phyloP scores from a whole-genome alignment of 2,797 vertebrate species.

The Gephyroberyx darwinii region DNA sequence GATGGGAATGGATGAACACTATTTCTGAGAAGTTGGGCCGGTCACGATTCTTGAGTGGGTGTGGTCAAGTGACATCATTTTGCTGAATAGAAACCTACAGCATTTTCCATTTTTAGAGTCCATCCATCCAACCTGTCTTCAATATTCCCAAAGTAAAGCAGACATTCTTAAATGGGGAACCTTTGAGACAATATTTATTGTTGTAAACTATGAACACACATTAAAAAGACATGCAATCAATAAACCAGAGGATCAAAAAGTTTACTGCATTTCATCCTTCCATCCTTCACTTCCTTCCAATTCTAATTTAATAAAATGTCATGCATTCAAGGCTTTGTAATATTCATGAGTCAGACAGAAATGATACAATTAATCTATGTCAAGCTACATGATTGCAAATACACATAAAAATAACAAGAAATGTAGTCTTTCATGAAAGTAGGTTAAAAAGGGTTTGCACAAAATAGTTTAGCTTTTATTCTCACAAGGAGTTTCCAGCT shows the following conservation, averaged over 20 bases:
- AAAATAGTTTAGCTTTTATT: not conserved
- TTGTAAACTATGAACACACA: slow-evolving; percentile 3
- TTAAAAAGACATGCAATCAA: slow-evolving; percentile 28
- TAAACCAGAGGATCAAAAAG: not conserved
- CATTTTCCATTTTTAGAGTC: not conserved
- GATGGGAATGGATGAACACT: too few relatives aligned
- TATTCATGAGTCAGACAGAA: not conserved
- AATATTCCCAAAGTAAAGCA: not conserved
- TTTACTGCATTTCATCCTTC: too few relatives aligned
- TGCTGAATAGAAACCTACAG: slow-evolving; percentile 59
- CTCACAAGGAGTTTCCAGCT: not conserved
- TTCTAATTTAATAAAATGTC: not conserved
- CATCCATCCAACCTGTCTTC: not conserved
- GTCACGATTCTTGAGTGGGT: slow-evolving; percentile 11
- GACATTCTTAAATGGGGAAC: not conserved
- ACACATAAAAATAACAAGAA: slow-evolving; percentile 10
- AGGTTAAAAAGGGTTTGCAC: not conserved
- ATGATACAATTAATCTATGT: not conserved
- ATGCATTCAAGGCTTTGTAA: not conserved
- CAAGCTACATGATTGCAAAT: not conserved
- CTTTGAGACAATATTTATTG: slow-evolving; percentile 41
- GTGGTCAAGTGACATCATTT: slow-evolving; percentile 29
- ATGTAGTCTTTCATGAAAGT: not conserved
- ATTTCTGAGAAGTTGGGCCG: not conserved
- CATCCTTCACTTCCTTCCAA: not conserved